These are phyloP conservation scores for Polietes domitor DNA, from an alignment of 2,888 invertebrate species.

Conservation along the genomic window DNA sequence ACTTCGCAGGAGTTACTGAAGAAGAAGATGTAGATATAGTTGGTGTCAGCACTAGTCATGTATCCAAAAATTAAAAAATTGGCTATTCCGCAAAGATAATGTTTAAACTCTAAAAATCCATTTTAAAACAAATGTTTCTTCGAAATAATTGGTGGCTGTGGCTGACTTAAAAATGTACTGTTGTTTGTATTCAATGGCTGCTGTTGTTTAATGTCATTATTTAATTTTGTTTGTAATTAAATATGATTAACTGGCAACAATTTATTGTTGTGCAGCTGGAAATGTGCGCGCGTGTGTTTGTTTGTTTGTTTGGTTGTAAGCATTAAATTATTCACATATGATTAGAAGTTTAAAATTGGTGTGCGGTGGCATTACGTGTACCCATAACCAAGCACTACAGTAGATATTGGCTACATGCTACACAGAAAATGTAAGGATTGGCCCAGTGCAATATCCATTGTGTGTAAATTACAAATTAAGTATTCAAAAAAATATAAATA, in stretches of 20 bases:
- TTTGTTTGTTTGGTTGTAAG: not conserved
- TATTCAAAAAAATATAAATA: not conserved
- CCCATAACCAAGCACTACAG: not conserved
- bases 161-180: not conserved
- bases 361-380: not conserved
- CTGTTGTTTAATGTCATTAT: not conserved
- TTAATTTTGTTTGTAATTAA: slow-evolving; percentile 3
- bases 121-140: too few relatives aligned
- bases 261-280: not conserved
- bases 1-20: too few relatives aligned
- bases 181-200: not conserved
- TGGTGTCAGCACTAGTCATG: too few relatives aligned
- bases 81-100: too few relatives aligned
- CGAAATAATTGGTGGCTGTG: not conserved
- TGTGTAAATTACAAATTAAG: not conserved
- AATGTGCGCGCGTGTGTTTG: not conserved
- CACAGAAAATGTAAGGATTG: too few relatives aligned
- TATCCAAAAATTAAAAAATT: too few relatives aligned
- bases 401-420: not conserved
- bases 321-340: not conserved
- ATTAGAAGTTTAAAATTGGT: not conserved
- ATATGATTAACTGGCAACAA: slow-evolving; percentile 9
- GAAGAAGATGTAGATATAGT: too few relatives aligned
- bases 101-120: too few relatives aligned
- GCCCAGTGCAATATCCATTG: too few relatives aligned